A percentile compares a stretch with the other conserved stretches of the same genome.
Evolutionary conservation across 1,140 invertebrate species (phyloP).

Genomic region (Drosophila ironensis): DNA sequence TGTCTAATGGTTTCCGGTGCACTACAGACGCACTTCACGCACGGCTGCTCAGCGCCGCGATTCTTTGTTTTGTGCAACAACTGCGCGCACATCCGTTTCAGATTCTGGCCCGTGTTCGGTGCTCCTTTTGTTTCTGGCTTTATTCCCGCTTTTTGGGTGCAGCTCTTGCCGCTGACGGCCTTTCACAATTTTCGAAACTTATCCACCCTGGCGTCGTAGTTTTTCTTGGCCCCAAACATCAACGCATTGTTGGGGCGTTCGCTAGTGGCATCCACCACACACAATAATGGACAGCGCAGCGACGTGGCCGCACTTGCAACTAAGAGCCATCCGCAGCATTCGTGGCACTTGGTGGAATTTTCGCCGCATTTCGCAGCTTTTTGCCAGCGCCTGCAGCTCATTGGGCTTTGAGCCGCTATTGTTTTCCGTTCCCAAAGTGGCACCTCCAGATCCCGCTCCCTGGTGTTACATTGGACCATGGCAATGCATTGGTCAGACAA

Average conservation of each 20-base stretch:
- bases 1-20: slow-evolving; percentile 76
- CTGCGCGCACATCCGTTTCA: slow-evolving; percentile 66
- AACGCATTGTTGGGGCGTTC: slow-evolving; percentile 40
- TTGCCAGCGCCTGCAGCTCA: slow-evolving; percentile 32
- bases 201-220: slow-evolving; percentile 60
- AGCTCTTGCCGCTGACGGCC: slow-evolving; percentile 48
- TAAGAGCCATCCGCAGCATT: slow-evolving; percentile 7
- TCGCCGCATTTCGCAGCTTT: slow-evolving; percentile 11
- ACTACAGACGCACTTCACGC: slow-evolving; percentile 65
- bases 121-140: slow-evolving; percentile 8
- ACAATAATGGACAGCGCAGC: slow-evolving; percentile 58
- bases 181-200: slow-evolving; percentile 69
- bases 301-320: slow-evolving; percentile 36
- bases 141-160: slow-evolving; percentile 4
- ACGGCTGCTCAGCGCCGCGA: slow-evolving; percentile 73
- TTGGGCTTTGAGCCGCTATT: slow-evolving; percentile 27
- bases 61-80: slow-evolving; percentile 76
- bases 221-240: slow-evolving; percentile 33
- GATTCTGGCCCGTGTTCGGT: slow-evolving; percentile 27
- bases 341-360: not conserved
- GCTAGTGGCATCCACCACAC: slow-evolving; percentile 13
- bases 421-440: slow-evolving; percentile 28
- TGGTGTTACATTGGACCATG: slow-evolving; percentile 25
- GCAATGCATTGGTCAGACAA: not conserved
- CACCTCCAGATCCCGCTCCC: slow-evolving; percentile 2